Evolutionary conservation across 2,888 invertebrate species (phyloP).

Genomic region (Slavum lentiscoides): DNA sequence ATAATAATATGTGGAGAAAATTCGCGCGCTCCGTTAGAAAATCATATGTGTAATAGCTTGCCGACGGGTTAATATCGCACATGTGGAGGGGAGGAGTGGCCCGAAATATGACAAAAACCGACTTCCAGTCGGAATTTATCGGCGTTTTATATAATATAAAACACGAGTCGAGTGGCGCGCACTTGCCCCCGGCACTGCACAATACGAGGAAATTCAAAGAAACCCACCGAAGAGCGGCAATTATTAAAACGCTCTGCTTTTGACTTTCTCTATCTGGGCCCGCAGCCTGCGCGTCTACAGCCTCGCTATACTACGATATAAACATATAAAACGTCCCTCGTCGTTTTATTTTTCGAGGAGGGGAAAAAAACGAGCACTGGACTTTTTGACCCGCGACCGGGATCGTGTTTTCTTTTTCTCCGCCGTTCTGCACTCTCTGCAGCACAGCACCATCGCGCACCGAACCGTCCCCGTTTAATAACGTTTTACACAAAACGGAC

Average conservation of each 20-base stretch:
- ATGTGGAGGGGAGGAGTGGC: not conserved
- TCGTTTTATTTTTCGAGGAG: not conserved
- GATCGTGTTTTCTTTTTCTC: conserved; percentile 35
- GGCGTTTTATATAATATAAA: not conserved
- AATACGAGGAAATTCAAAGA: conserved; percentile 11
- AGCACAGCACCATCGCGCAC: not conserved
- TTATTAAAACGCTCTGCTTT: conserved; percentile 51
- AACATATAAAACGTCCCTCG: conserved; percentile 1
- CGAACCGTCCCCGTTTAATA: conserved; percentile 38
- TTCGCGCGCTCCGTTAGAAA: too few species aligned
- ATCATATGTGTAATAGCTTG: too few species aligned
- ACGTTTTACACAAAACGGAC: conserved; percentile 49
- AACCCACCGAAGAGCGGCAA: conserved; percentile 34
- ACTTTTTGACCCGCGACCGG: conserved; percentile 43
- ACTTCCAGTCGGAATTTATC: conserved; percentile 33
- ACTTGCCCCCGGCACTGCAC: not conserved
- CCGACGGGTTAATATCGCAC: too few species aligned
- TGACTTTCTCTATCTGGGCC: conserved; percentile 14
- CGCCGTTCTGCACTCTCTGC: not conserved
- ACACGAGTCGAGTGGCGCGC: not conserved
- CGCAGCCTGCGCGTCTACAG: not conserved
- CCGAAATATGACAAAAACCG: conserved; percentile 52
- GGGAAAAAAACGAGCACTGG: conserved; percentile 28
- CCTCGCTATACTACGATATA: not conserved
- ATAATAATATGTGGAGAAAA: too few species aligned